Evolutionary conservation across 2,888 invertebrate genomes (phyloP).

Genomic region (Cepaea hortensis): DNA sequence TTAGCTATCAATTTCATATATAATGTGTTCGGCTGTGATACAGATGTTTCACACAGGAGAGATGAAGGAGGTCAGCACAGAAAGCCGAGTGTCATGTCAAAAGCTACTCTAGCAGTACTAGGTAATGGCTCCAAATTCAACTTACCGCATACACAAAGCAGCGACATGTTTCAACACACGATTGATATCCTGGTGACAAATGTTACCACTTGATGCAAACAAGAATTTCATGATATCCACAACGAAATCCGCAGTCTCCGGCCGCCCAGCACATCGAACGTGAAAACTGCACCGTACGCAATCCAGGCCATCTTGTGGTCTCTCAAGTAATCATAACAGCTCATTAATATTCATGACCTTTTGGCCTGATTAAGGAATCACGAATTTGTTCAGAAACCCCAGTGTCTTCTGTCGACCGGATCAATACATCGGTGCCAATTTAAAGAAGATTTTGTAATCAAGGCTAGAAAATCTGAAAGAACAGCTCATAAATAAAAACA

Average conservation of each 20-base stretch:
- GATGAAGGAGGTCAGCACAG: too few relatives aligned
- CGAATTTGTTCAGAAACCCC: conserved; percentile 15
- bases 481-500: not conserved
- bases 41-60: too few relatives aligned
- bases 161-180: conserved; percentile 60
- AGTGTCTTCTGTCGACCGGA: not conserved
- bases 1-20: too few relatives aligned
- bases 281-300: conserved; percentile 30
- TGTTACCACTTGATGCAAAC: conserved; percentile 7
- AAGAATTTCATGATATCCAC: conserved; percentile 39
- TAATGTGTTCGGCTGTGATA: too few relatives aligned
- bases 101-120: too few relatives aligned
- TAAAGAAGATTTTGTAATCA: not conserved
- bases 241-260: conserved; percentile 17
- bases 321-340: conserved; percentile 52
- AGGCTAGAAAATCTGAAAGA: not conserved
- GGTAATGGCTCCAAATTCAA: conserved; percentile 12
- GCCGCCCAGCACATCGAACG: conserved; percentile 36
- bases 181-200: conserved; percentile 5
- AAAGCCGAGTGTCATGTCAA: too few relatives aligned
- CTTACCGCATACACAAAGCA: conserved; percentile 68
- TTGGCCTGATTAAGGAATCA: conserved; percentile 33
- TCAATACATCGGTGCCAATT: not conserved
- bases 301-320: conserved; percentile 56
- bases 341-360: conserved; percentile 59